Evolutionary conservation across 2,797 vertebrate species (phyloP).

Genomic region (Pithecia hirsuta): DNA sequence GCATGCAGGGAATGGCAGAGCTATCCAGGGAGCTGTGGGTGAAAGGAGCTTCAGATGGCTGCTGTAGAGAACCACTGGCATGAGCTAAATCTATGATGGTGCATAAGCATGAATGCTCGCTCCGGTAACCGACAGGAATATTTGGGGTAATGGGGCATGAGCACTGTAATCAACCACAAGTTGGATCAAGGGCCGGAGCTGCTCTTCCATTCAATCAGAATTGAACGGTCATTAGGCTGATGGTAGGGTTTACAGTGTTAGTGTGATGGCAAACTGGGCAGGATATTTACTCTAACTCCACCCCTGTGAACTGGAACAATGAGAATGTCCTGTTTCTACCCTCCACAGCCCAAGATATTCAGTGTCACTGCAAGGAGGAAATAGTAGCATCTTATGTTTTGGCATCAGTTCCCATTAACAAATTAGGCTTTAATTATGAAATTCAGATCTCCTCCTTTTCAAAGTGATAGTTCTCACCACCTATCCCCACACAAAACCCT

Average conservation of each 20-base stretch:
- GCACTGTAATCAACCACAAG: neutral
- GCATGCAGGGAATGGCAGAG: neutral
- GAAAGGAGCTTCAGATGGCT: neutral
- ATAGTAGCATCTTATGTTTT: neutral
- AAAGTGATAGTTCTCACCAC: neutral
- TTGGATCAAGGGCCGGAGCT: neutral
- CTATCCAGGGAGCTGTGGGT: neutral
- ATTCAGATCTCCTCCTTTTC: neutral
- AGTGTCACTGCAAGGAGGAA: neutral
- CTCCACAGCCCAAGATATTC: neutral
- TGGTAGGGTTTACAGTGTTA: neutral
- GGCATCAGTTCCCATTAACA: neutral
- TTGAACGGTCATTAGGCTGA: neutral
- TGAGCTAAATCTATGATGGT: neutral
- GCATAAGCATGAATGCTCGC: neutral
- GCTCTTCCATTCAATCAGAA: neutral
- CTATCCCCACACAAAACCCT: neutral
- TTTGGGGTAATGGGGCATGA: neutral
- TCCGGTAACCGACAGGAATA: neutral
- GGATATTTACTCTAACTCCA: neutral
- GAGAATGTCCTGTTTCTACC: neutral
- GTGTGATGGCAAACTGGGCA: neutral
- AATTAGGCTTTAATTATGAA: constrained; percentile 4
- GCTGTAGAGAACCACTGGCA: neutral
- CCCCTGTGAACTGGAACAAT: neutral